phyloP scores from a whole-genome alignment of 2,888 invertebrate species.

The Acrocera orbiculus region DNA sequence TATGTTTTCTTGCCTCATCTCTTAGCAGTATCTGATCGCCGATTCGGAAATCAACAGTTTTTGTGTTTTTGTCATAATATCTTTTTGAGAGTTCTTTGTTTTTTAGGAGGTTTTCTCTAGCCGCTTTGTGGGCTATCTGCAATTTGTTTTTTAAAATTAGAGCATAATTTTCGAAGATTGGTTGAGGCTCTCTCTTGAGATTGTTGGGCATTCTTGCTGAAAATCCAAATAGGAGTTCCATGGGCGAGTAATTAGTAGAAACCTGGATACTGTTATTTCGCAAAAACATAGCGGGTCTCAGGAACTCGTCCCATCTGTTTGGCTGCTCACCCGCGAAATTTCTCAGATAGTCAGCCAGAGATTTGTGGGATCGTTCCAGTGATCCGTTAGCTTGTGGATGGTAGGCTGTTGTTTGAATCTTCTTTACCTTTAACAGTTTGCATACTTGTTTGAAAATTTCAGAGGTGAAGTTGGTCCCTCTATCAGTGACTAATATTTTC shows the following conservation, averaged over 20 bases:
- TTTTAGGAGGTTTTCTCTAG: neutral
- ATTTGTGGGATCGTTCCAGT: too few relatives aligned
- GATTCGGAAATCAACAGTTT: neutral
- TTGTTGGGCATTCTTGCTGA: conserved; percentile 1
- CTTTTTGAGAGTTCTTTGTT: neutral
- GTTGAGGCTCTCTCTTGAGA: neutral
- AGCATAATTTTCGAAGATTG: neutral
- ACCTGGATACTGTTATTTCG: too few relatives aligned
- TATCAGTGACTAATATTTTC: conserved; percentile 6
- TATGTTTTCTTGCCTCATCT: neutral
- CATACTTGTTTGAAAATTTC: neutral
- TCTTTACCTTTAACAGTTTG: too few relatives aligned
- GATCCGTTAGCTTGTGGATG: too few relatives aligned
- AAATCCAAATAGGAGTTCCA: neutral
- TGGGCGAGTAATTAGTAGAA: conserved; percentile 5
- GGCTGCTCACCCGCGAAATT: too few relatives aligned
- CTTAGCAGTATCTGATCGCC: neutral
- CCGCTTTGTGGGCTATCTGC: neutral
- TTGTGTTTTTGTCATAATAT: neutral
- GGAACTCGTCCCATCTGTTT: too few relatives aligned
- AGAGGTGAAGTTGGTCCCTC: conserved; percentile 2
- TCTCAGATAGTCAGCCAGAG: too few relatives aligned
- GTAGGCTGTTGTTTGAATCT: too few relatives aligned
- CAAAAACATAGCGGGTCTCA: too few relatives aligned
- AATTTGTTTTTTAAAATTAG: neutral